Conservation (phyloP, 2,113 vertebrate genomes). For the Psettodes erumei region DNA sequence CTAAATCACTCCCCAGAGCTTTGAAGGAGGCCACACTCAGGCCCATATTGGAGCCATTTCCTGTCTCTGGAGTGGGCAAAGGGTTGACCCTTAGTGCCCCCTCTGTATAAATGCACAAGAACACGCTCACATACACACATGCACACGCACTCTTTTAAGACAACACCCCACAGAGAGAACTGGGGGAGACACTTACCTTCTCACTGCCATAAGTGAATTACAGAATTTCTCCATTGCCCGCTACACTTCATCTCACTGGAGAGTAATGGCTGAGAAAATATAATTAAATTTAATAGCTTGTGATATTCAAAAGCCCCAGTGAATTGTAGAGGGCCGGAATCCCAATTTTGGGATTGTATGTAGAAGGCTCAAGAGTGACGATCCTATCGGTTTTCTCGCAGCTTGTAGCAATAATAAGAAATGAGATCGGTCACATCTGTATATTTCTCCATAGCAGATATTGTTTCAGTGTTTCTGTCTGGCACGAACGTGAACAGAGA, state of each 20-base stretch:
- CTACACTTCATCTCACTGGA: conserved; percentile 34
- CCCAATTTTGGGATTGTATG: conserved; percentile 37
- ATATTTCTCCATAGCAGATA: conserved; percentile 11
- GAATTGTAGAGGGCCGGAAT: conserved; percentile 48
- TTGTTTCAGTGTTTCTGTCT: conserved; percentile 3
- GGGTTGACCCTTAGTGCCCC: conserved; percentile 65
- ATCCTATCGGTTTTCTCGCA: conserved; percentile 45
- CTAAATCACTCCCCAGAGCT: conserved; percentile 72
- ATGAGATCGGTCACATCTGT: conserved; percentile 50
- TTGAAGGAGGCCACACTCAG: conserved; percentile 64
- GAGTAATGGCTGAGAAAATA: conserved; percentile 65
- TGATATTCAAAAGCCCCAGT: conserved; percentile 43
- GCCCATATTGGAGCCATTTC: conserved; percentile 83
- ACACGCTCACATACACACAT: conserved; percentile 47
- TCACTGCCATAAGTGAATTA: conserved; percentile 54
- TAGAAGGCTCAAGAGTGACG: conserved; percentile 25
- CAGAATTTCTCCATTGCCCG: conserved; percentile 37
- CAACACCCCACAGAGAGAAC: conserved; percentile 50
- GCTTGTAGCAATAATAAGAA: conserved; percentile 54
- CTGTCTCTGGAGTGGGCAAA: conserved; percentile 77
- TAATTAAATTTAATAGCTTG: conserved; percentile 66
- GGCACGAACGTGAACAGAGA: conserved; percentile 41
- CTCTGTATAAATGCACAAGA: conserved; percentile 53
- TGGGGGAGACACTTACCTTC: conserved; percentile 46
- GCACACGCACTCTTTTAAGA: conserved; percentile 30